Base-by-base conservation (phyloP, 2,113 vertebrate species). In the Pluvialis apricaria region DNA sequence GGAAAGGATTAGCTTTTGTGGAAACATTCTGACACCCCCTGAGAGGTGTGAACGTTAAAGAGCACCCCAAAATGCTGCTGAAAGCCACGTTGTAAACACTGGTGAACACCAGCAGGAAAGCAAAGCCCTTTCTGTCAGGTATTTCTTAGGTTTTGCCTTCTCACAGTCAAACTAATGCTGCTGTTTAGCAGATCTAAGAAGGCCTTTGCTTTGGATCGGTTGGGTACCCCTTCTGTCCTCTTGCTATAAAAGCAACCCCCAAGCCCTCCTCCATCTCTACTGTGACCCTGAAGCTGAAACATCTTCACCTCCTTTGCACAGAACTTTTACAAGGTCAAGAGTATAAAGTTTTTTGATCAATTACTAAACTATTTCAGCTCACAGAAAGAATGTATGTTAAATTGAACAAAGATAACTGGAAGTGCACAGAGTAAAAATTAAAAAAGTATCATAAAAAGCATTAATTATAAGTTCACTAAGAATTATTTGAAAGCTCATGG, bases 1-100 rank as follows among this genome's bases (percentile, higher is more conserved):
- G 47, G 45, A 32, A 47, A 47, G 22, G 22, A 9, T 42, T 42
- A 13, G 13, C 29, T 65, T 61, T 52, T 49, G 45, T 49, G 45
- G 65, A 28, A 24, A 24, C 1, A 0, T 57, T 69, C 29, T 88
- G 31, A 36, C 9, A 15, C 0, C 0, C 52, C 60, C 61, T 44
- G 29, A 86, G 58, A 31, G 2, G 5, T 21, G n/a, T 44, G 44
- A 69, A n/a, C 2, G 0, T 31, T 62, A 40, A 69, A 58, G 28
- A 44, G 9, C 36, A 45, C 4, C 34, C 40, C 61, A 70, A 81
- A 81, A 62, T 16, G 15, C 31, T 25, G 21, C 42, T 18, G 26
- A 55, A 65, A 75, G 11, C 49, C 12, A 2, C 11, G 34, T 32
- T 58, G 24, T 24, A 42, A 83, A 13, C 29, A 14, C 16, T 25